Conservation (phyloP, 2,888 invertebrate genomes). For the Drosophila multiciliata region DNA sequence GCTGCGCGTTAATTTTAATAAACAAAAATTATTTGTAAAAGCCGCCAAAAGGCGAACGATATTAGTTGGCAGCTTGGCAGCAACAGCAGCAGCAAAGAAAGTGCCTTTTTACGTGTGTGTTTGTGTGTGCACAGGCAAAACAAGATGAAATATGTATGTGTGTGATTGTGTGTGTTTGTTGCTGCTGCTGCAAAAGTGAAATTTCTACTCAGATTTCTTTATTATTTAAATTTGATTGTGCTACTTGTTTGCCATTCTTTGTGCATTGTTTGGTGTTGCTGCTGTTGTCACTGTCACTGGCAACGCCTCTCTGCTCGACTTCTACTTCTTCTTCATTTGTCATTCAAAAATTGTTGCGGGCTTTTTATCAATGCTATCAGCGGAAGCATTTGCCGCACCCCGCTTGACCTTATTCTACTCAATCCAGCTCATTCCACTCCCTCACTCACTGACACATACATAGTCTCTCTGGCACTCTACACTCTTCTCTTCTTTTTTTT, state of each 20-base stretch:
- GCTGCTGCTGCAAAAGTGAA: conserved; percentile 67
- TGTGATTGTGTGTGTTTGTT: conserved; percentile 38
- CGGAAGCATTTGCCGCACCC: conserved; percentile 77
- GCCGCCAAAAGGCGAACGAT: conserved; percentile 68
- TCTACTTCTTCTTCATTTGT: conserved; percentile 13
- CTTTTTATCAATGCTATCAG: conserved; percentile 68
- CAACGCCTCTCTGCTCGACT: conserved; percentile 43
- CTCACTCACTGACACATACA: background rate
- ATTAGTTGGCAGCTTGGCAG: conserved; percentile 20
- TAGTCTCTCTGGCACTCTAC: conserved; percentile 14
- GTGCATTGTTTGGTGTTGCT: conserved; percentile 26
- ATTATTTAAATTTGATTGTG: conserved; percentile 62
- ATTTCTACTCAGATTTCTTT: conserved; percentile 57
- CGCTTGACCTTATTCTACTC: conserved; percentile 70
- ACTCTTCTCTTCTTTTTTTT: conserved; percentile 11
- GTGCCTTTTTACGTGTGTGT: conserved; percentile 31
- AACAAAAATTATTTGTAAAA: conserved; percentile 54
- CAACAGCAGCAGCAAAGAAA: conserved; percentile 54
- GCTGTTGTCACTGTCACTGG: conserved; percentile 34
- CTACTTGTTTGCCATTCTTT: conserved; percentile 49
- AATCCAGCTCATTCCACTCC: conserved; percentile 20
- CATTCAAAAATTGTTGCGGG: conserved; percentile 50
- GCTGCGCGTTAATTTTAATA: conserved; percentile 31
- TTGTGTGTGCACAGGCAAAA: conserved; percentile 47
- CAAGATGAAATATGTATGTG: conserved; percentile 38